These are phyloP conservation scores for Dysidea cf. avara DNA, from an alignment of 37 sponge, comb jelly and placozoan species.

Conservation along the genomic window DNA sequence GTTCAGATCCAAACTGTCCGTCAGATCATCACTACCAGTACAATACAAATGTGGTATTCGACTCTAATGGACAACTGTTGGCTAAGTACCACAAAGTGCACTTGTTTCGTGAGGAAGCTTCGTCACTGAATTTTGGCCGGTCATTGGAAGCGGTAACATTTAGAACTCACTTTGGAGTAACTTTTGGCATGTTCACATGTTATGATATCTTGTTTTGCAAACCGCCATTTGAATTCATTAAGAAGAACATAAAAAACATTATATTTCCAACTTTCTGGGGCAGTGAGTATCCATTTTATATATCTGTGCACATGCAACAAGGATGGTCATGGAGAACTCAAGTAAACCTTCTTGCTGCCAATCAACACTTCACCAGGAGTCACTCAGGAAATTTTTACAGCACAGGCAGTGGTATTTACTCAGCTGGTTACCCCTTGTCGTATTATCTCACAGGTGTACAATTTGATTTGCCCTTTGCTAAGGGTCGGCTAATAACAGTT, in stretches of 20 bases:
- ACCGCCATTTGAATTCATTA: constrained; percentile 28
- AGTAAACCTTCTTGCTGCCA: constrained; percentile 52
- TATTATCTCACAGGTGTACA: no score
- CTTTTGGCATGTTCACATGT: constrained; percentile 72
- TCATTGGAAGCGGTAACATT: constrained; percentile 26
- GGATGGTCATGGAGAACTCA: constrained; percentile 31
- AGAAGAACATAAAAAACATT: constrained; percentile 41
- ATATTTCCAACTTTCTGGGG: constrained; percentile 67
- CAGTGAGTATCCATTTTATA: constrained; percentile 23
- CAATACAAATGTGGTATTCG: constrained; percentile 69
- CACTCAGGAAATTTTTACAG: background rate
- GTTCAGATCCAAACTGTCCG: constrained; percentile 16
- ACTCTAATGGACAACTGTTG: constrained; percentile 43
- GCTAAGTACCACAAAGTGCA: constrained; percentile 74
- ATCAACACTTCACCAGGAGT: constrained; percentile 7
- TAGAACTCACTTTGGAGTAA: constrained; percentile 53
- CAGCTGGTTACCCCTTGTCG: constrained; percentile 11
- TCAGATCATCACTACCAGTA: constrained; percentile 41
- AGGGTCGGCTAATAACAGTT: no score
- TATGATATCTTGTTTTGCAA: constrained; percentile 51
- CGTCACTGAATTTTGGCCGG: background rate
- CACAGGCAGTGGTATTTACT: constrained; percentile 74
- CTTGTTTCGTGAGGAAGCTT: constrained; percentile 16
- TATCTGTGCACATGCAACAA: constrained; percentile 46
- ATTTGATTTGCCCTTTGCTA: no score